Percentiles rank a stretch among this genome's conserved stretches.
These are phyloP conservation scores for Botia kubotai DNA, from an alignment of 2,797 vertebrate genomes.

Conservation along the genomic window DNA sequence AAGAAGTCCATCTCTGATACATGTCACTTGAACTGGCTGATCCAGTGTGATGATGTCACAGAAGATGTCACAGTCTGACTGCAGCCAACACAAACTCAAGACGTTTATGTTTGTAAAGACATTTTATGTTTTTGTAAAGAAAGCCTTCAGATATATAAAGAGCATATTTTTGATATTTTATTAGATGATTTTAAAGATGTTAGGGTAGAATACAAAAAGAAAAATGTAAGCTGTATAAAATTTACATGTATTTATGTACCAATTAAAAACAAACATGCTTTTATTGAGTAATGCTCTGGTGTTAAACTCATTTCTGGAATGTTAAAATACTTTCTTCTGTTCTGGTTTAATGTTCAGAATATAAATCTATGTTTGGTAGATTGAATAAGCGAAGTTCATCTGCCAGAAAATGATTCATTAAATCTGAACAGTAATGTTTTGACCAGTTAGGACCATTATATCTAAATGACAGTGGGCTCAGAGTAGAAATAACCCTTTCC, in stretches of 20 bases:
- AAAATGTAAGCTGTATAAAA: too few species aligned
- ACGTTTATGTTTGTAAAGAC: conserved; percentile 75
- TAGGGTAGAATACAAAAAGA: too few species aligned
- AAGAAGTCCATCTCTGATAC: too few species aligned
- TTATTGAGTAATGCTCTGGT: conserved; percentile 41
- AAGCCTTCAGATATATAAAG: conserved; percentile 78
- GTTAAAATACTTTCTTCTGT: too few species aligned
- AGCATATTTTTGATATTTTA: conserved; percentile 84
- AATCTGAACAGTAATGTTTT: too few species aligned
- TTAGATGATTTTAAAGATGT: conserved; percentile 70
- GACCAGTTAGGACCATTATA: too few species aligned
- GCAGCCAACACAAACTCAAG: conserved; percentile 49
- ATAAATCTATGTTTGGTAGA: too few species aligned
- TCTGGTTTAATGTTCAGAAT: too few species aligned
- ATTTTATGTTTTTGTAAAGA: conserved; percentile 82
- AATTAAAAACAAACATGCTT: conserved; percentile 42
- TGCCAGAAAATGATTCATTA: too few species aligned
- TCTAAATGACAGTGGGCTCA: too few species aligned
- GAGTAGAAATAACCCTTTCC: too few species aligned
- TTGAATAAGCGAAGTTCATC: too few species aligned
- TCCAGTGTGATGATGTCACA: conserved; percentile 13
- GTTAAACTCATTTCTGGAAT: not conserved
- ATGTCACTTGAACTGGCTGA: not conserved
- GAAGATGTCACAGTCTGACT: conserved; percentile 78
- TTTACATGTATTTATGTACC: conserved; percentile 71